Conservation (phyloP, 2,888 invertebrate genomes). For the Antitype chi region DNA sequence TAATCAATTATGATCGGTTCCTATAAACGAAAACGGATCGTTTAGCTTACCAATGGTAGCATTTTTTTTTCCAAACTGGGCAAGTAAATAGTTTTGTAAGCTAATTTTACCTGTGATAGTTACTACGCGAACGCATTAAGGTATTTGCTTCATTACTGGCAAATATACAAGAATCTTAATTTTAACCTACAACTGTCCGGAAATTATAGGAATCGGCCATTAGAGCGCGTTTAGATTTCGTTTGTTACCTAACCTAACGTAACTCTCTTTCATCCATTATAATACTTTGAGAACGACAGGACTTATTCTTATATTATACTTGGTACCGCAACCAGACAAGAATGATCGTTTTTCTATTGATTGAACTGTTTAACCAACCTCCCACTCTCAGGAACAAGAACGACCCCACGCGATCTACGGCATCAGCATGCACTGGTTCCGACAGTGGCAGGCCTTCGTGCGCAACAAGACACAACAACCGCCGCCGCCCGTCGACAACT, state of each 20-base stretch:
- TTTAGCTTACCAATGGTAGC: too few relatives aligned
- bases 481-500: conserved; percentile 97
- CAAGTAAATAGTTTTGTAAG: too few relatives aligned
- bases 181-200: too few relatives aligned
- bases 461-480: conserved; percentile 94
- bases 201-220: not conserved
- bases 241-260: not conserved
- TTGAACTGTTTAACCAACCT: not conserved
- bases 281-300: not conserved
- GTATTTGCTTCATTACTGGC: too few relatives aligned
- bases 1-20: not conserved
- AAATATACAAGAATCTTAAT: too few relatives aligned
- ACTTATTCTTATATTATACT: not conserved
- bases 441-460: conserved; percentile 98
- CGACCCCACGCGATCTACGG: conserved; percentile 93
- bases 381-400: conserved; percentile 85
- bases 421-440: conserved; percentile 96
- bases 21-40: too few relatives aligned
- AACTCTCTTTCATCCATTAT: too few relatives aligned
- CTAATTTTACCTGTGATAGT: too few relatives aligned
- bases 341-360: not conserved
- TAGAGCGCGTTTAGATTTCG: not conserved
- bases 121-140: too few relatives aligned
- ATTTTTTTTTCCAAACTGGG: too few relatives aligned
- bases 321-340: not conserved